Base-by-base conservation (phyloP, 2,888 invertebrate species). In the Pasiphila rectangulata region DNA sequence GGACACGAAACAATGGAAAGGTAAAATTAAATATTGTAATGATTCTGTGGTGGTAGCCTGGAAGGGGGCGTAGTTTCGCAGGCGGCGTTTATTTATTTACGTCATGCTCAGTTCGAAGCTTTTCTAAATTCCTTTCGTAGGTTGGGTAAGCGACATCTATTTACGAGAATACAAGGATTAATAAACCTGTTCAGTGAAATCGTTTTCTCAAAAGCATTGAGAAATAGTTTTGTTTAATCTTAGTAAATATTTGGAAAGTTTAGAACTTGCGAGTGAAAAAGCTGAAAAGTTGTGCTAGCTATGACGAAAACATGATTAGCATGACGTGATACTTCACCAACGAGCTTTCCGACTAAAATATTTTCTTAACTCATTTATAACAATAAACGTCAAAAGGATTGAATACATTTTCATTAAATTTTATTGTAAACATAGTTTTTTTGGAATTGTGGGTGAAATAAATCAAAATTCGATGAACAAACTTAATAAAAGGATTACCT, bases 11-110 rank as follows among this genome's bases (percentile, higher is more conserved):
- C 49, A 50, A 50, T 36, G 25, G 37, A 19, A 24, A 39, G 30
- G 41, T 37, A n/a, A 32, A 41, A 45, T 49, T 49, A 49, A 41
- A 36, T 49, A 49, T 45, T 49, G 17, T 45, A 44, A 49, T 41
- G 36, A 37, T 45, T 45, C 45, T 41, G 44, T 30, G 36, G 21
- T 35, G 35, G 36, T 32, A 36, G 29, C 40, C 25, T 17, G 19
- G 21, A 40, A 41, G 45, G 37, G 37, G 30, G 16, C 6, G 4
- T 44, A 36, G 21, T 21, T 1, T 2, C 13, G n/a, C 23, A 32
- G 23, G 9, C 20, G 4, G 24, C 6, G 34, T 27, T 23, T 1
- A 1, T 10, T 23, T 23, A 23, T 4, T 27, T 10, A 34, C 27
- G 13, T 17, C 27, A 38, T 34, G 27, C 13, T 12, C 5, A 13